A percentile compares a stretch with the other conserved stretches of the same genome.
Evolutionary conservation across 2,797 vertebrate genomes (phyloP).

Genomic region (Ceyx erithaca): DNA sequence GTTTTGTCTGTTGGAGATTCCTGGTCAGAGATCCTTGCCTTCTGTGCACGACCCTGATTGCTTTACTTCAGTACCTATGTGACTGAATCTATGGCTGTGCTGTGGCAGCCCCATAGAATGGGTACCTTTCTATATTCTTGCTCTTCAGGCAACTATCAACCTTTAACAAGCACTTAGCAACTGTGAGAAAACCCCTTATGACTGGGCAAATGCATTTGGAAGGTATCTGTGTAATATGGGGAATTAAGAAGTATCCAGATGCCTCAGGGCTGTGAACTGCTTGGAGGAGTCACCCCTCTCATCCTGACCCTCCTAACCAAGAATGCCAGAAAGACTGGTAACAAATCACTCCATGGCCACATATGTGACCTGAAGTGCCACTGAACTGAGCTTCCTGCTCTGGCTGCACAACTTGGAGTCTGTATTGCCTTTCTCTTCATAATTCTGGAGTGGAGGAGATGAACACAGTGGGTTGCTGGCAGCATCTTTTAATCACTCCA

Average conservation of each 20-base stretch:
- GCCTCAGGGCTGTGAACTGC: slow-evolving; percentile 16
- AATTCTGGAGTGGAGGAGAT: slow-evolving; percentile 26
- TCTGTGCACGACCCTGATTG: not conserved
- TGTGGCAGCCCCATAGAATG: not conserved
- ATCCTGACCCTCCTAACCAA: not conserved
- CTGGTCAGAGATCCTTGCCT: not conserved
- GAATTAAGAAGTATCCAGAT: slow-evolving; percentile 3
- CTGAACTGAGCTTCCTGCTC: slow-evolving; percentile 15
- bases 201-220: not conserved
- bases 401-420: slow-evolving; percentile 26
- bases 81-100: not conserved
- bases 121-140: not conserved
- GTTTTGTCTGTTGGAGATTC: not conserved
- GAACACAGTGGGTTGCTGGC: not conserved
- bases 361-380: not conserved
- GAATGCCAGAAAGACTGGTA: slow-evolving; percentile 28
- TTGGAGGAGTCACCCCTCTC: too few relatives aligned
- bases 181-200: not conserved
- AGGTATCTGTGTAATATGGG: not conserved
- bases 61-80: slow-evolving; percentile 21
- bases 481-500: not conserved
- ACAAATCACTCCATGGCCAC: not conserved
- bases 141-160: not conserved
- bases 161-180: not conserved
- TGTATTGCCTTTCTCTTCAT: slow-evolving; percentile 30